Conservation (phyloP, 1,140 invertebrate genomes). For the Pseudomyrmex concolor region DNA sequence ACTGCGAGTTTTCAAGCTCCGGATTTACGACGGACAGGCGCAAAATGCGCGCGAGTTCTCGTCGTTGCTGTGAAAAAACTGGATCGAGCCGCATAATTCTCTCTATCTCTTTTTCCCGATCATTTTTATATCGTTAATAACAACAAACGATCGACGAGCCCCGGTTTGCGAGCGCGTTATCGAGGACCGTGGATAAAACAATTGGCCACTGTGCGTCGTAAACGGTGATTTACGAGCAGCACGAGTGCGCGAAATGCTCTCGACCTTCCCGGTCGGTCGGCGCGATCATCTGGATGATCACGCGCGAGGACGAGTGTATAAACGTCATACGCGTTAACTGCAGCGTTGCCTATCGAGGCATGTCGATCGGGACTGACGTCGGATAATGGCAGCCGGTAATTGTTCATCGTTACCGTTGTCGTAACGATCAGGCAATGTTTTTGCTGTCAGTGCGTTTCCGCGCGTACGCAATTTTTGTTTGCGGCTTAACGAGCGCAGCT, state of each 20-base stretch:
- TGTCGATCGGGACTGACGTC: slow-evolving; percentile 40
- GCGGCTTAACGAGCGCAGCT: too few relatives aligned
- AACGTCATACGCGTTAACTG: slow-evolving; percentile 41
- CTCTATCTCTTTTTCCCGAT: neutral
- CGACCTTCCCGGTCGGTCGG: slow-evolving; percentile 29
- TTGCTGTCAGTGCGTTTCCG: slow-evolving; percentile 8
- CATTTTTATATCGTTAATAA: slow-evolving; percentile 39
- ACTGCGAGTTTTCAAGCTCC: neutral
- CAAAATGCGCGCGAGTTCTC: neutral
- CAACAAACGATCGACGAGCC: slow-evolving; percentile 9
- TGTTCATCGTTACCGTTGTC: slow-evolving; percentile 23
- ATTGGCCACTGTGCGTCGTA: slow-evolving; percentile 57
- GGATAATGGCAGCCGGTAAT: slow-evolving; percentile 39
- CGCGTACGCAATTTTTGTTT: neutral
- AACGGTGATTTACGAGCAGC: slow-evolving; percentile 64
- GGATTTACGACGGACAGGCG: slow-evolving; percentile 7
- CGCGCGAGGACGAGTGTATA: neutral
- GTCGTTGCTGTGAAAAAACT: neutral
- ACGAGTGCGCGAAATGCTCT: slow-evolving; percentile 42
- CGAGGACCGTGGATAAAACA: slow-evolving; percentile 54
- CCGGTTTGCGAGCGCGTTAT: slow-evolving; percentile 14
- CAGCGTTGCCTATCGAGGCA: slow-evolving; percentile 15
- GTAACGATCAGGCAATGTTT: neutral
- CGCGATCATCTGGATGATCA: slow-evolving; percentile 44
- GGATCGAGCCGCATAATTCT: neutral